Evolutionary conservation across 2,797 vertebrate genomes (phyloP).

Genomic region (Chiroxiphia lanceolata): DNA sequence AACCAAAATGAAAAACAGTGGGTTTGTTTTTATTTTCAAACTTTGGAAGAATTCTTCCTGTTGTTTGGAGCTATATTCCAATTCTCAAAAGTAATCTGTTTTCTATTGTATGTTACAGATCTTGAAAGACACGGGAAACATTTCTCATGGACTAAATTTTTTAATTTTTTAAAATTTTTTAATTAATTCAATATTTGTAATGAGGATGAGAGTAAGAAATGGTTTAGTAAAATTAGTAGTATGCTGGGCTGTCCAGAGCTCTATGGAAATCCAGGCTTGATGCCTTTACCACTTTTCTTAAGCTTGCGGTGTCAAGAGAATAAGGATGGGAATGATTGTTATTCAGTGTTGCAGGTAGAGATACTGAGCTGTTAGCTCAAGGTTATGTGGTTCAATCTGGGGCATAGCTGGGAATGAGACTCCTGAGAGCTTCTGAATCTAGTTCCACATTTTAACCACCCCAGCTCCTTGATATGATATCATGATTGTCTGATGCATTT

Average conservation of each 20-base stretch:
- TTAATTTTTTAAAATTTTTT: not conserved
- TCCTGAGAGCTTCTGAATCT: not conserved
- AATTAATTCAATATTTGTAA: not conserved
- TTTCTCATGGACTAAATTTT: not conserved
- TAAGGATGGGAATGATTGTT: not conserved
- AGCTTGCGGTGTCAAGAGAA: not conserved
- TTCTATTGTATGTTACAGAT: not conserved
- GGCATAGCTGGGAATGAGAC: not conserved
- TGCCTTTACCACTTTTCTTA: not conserved
- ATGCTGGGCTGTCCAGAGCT: not conserved
- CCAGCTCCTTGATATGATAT: not conserved
- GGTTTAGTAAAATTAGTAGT: not conserved
- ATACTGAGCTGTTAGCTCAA: not conserved
- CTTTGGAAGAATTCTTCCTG: not conserved
- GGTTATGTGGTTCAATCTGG: not conserved
- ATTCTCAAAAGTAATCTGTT: not conserved
- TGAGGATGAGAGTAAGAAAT: not conserved
- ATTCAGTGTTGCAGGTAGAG: not conserved
- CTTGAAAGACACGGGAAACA: not conserved
- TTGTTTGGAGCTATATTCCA: not conserved
- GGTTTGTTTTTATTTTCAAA: not conserved
- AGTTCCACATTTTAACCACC: not conserved
- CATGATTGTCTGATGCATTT: not conserved
- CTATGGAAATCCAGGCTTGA: not conserved
- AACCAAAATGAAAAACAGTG: rapidly evolving